Evolutionary conservation across 2,797 vertebrate genomes (phyloP).

Genomic region (Glossophaga mutica): DNA sequence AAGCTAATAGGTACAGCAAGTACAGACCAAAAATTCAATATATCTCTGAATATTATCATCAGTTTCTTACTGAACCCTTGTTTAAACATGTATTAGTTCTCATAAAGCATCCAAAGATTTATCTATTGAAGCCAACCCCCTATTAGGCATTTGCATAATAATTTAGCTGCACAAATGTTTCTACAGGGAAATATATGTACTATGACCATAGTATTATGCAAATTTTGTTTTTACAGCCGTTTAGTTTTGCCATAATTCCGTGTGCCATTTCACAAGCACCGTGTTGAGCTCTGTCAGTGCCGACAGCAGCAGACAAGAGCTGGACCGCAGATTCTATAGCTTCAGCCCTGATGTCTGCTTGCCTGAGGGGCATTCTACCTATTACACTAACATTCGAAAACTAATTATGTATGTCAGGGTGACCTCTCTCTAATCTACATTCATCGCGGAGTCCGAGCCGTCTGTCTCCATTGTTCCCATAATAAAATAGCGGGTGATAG

Average conservation of each 20-base stretch:
- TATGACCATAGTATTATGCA: slow-evolving; percentile 79
- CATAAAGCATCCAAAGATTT: slow-evolving; percentile 60
- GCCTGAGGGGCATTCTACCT: slow-evolving; percentile 80
- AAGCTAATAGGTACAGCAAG: neutral
- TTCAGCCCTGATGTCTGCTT: slow-evolving; percentile 78
- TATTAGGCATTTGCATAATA: slow-evolving; percentile 72
- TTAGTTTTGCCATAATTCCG: slow-evolving; percentile 78
- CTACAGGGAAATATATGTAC: slow-evolving; percentile 75
- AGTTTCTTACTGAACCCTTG: slow-evolving; percentile 54
- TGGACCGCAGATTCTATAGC: slow-evolving; percentile 71
- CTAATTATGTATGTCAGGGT: slow-evolving; percentile 86
- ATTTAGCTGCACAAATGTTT: slow-evolving; percentile 75
- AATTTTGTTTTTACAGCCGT: slow-evolving; percentile 82
- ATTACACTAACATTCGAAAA: slow-evolving; percentile 85
- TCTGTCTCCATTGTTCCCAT: slow-evolving; percentile 82
- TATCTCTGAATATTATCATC: neutral
- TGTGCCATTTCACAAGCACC: slow-evolving; percentile 74
- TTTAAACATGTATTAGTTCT: slow-evolving; percentile 69
- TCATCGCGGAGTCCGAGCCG: slow-evolving; percentile 80
- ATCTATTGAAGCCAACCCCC: slow-evolving; percentile 43
- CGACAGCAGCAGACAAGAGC: slow-evolving; percentile 75
- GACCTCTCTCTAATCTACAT: slow-evolving; percentile 86
- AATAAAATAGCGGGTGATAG: slow-evolving; percentile 84
- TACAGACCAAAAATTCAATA: neutral
- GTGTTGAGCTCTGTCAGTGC: slow-evolving; percentile 77